Evolutionary conservation across 2,113 vertebrate genomes (phyloP), one percentile per base, ranked within the genome.

Genomic region (Pygoscelis antarcticus): DNA sequence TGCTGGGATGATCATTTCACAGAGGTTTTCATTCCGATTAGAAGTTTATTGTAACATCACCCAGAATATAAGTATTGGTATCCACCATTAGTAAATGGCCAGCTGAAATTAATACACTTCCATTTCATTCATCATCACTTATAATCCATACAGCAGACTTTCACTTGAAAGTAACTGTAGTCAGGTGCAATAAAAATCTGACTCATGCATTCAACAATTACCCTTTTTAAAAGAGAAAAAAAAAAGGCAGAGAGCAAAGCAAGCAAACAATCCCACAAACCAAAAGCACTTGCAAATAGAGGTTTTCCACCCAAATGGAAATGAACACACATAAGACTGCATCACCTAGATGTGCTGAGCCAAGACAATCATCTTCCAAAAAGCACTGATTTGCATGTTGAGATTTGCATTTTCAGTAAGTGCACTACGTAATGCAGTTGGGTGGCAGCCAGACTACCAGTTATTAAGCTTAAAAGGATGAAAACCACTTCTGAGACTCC

Each of bases 381-480:
- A 92, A 92, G 87, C 69, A 76, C 44, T 26, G 30, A 93, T 94
- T 83, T 93, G 89, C 96, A 95, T 57, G 79, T 70, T 71, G 85
- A 87, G 72, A 93, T 94, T 78, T 95, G 83, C 81, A 93, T 93
- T 97, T 96, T 90, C 92, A 93, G 87, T 92, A 97, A 97, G 79
- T 75, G 79, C 78, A 89, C 89, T 80, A 92, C 2, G 80, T 92
- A 93, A 96, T 95, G 89, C 87, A 89, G 34, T 74, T 96, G 96
- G 70, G 71, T 76, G 40, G 61, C 29, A 88, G 97, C 90, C 96
- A 96, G 34, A 52, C 77, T 54, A 72, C 11, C 51, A 83, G 87
- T 89, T 66, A 91, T 86, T 90, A 90, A 75, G 89, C 85, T 82
- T 97, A 91, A 95, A 88, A 93, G 89, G 83, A 93, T 90, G 71